Evolutionary conservation across 2,888 invertebrate species (phyloP), one percentile per base, ranked within the genome.

Genomic region (Campaea margaritaria): DNA sequence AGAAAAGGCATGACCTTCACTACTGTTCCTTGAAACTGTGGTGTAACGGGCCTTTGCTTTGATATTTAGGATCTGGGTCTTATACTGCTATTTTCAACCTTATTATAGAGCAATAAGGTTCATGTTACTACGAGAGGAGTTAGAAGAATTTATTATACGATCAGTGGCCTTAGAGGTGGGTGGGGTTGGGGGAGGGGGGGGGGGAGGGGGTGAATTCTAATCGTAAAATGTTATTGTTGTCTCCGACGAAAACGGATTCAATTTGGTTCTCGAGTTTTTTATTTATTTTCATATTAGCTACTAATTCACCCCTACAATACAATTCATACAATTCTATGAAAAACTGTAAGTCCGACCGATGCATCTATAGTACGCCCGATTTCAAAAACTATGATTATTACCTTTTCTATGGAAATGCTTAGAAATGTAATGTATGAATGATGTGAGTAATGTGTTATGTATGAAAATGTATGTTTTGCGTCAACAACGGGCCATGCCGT

Each of bases 1-100:
- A 69, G 74, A 78, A 13, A 47, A 48, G 13, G 34, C 13, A 7
- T 13, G 51, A 60, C 55, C 81, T 78, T 80, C 79, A 75, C 79
- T 79, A 82, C 60, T 60, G 60, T 1, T n/a, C 13, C n/a, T 28
- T 16, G 2, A 47, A 31, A 39, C n/a, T 43, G 44, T 48, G 48
- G 53, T 43, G 39, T 39, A 48, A 58, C 14, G 44, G 12, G 16
- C 51, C 51, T 61, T 54, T 41, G 31, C 55, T 55, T 50, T 47
- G 64, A 64, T 68, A 59, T 69, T 58, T 64, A 44, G 64, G 57
- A 45, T 39, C 10, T 13, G 64, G 55, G 43, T 39, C 10, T 13
- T 13, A 15, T 47, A 42, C 16, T 13, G 13, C 12, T 31, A 58
- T 53, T 62, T 45, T 43, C 51, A 41, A 53, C 61, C 50, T 51